phyloP scores from a whole-genome alignment of 2,888 invertebrate species.

The Philereme vetulata region DNA sequence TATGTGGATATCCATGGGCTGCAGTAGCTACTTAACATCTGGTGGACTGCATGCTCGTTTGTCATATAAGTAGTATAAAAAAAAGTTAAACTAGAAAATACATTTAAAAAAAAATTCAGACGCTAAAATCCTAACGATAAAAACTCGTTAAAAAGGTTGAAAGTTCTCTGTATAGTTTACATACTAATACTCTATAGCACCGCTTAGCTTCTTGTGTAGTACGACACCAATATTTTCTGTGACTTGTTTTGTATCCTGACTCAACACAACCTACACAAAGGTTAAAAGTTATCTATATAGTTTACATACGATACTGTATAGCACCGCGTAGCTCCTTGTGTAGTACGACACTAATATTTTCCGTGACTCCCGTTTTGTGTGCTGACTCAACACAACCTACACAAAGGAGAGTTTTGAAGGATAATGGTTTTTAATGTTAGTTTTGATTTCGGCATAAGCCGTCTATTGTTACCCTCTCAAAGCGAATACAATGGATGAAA shows the following conservation, averaged over 20 bases:
- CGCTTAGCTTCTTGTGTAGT: constrained; percentile 3
- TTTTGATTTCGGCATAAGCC: constrained; percentile 51
- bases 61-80: too few species aligned
- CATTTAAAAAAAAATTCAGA: too few species aligned
- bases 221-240: constrained; percentile 42
- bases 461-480: constrained; percentile 43
- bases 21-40: too few species aligned
- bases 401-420: constrained; percentile 56
- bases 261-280: constrained; percentile 55
- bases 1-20: too few species aligned
- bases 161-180: too few species aligned
- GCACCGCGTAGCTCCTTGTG: constrained; percentile 1
- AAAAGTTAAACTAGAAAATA: too few species aligned
- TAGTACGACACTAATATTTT: constrained; percentile 25
- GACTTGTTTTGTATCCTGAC: constrained; percentile 56
- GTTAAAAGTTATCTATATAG: too few species aligned
- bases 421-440: constrained; percentile 59
- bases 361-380: constrained; percentile 54
- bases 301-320: too few species aligned
- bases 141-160: too few species aligned
- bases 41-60: too few species aligned
- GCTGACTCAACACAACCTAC: constrained; percentile 57
- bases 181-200: too few species aligned
- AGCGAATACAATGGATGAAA: constrained; percentile 9
- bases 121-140: too few species aligned